A percentile compares a stretch with the other conserved stretches of the same genome.
phyloP scores from a whole-genome alignment of 2,113 vertebrate genomes.

The Gymnocephalus cernua region DNA sequence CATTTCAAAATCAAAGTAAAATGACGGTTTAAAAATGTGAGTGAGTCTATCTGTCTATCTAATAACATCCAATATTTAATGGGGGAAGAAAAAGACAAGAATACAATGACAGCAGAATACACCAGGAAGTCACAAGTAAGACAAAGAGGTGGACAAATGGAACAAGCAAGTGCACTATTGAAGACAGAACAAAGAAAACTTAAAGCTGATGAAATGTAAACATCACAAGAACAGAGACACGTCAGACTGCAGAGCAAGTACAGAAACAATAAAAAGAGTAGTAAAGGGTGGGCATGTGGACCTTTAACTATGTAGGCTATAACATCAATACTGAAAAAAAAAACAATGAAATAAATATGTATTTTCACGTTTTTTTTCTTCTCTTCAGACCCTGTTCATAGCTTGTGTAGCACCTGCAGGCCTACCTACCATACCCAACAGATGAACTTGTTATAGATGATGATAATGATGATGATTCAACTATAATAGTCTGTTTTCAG shows the following conservation, averaged over 20 bases:
- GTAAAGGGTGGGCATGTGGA: background rate
- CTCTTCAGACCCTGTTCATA: constrained; percentile 89
- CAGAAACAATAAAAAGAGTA: constrained; percentile 7
- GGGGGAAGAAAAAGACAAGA: background rate
- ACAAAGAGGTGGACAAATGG: constrained; percentile 23
- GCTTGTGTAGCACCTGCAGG: constrained; percentile 72
- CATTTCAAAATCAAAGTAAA: constrained; percentile 53
- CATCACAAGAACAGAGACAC: constrained; percentile 26
- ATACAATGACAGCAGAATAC: constrained; percentile 20
- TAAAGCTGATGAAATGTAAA: constrained; percentile 45
- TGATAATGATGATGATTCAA: constrained; percentile 62
- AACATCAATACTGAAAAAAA: constrained; percentile 79
- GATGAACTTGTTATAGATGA: constrained; percentile 33
- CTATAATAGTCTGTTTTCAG: constrained; percentile 55
- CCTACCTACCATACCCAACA: constrained; percentile 15
- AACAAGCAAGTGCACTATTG: constrained; percentile 22
- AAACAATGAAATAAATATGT: constrained; percentile 21
- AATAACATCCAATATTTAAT: background rate
- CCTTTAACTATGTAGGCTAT: constrained; percentile 11
- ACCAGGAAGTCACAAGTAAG: constrained; percentile 7
- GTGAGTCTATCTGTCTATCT: background rate
- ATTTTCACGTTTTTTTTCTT: constrained; percentile 49
- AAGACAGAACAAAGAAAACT: constrained; percentile 29
- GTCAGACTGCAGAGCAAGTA: constrained; percentile 31
- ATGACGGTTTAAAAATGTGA: background rate